phyloP scores from a whole-genome alignment of 2,797 vertebrate species.

The Pseudocheirus occidentalis region DNA sequence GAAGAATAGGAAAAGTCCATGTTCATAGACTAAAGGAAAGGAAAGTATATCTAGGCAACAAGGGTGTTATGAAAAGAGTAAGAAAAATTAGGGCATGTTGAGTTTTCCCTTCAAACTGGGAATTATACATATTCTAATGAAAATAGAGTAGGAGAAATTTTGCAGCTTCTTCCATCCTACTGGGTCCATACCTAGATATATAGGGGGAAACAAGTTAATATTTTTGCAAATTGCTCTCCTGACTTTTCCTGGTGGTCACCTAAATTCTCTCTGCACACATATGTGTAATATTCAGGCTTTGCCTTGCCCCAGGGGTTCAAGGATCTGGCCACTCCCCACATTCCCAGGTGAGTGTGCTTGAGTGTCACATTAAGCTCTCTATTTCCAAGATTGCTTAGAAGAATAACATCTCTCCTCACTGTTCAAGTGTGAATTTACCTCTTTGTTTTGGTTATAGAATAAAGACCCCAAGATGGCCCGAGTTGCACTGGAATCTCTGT shows the following conservation, averaged over 20 bases:
- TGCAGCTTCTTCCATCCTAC: background rate
- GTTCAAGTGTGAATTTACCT: background rate
- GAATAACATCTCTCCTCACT: too few species aligned
- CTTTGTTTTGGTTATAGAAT: constrained; percentile 87
- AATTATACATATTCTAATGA: background rate
- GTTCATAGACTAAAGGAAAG: background rate
- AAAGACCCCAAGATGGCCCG: constrained; percentile 99
- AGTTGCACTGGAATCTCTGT: constrained; percentile 97
- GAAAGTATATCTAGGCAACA: background rate
- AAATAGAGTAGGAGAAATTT: background rate
- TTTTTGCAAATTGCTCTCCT: background rate
- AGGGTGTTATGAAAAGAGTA: background rate
- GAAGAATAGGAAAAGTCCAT: background rate
- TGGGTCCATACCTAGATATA: background rate
- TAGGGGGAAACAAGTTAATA: background rate
- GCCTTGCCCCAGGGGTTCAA: background rate
- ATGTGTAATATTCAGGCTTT: background rate
- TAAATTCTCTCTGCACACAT: background rate
- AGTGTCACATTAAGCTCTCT: background rate
- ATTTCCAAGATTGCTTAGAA: background rate
- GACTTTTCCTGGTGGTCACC: background rate
- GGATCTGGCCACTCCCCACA: background rate
- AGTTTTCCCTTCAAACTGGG: background rate
- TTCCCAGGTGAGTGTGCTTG: background rate
- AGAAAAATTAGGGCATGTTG: background rate